A percentile compares a stretch with the other conserved stretches of the same genome.
Evolutionary conservation across 2,797 vertebrate genomes (phyloP).

Genomic region (Malurus leucopterus): DNA sequence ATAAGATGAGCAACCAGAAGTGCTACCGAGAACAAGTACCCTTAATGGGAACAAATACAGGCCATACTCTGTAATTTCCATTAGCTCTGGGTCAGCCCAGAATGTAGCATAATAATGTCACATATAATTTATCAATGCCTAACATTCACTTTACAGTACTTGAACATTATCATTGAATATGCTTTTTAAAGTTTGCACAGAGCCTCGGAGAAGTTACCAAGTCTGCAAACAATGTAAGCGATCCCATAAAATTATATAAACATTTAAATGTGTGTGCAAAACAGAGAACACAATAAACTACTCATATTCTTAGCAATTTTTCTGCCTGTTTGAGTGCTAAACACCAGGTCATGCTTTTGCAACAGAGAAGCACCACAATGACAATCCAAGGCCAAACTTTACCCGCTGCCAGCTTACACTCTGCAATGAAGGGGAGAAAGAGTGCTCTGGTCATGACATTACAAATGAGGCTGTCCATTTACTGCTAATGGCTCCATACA

Average conservation of each 20-base stretch:
- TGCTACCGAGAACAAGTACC: neutral
- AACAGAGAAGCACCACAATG: neutral
- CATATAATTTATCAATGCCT: neutral
- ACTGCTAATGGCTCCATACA: neutral
- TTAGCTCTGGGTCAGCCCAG: neutral
- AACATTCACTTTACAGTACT: neutral
- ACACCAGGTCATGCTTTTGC: neutral
- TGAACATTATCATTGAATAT: neutral
- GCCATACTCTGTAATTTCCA: neutral
- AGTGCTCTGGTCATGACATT: neutral
- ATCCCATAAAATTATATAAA: neutral
- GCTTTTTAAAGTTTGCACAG: neutral
- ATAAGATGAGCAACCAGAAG: neutral
- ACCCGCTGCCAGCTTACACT: neutral
- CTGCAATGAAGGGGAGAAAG: neutral
- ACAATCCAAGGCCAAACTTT: neutral
- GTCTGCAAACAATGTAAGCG: neutral
- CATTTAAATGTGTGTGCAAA: neutral
- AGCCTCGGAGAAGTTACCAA: neutral
- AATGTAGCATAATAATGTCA: conserved; percentile 9
- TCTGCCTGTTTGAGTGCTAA: neutral
- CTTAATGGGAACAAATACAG: neutral
- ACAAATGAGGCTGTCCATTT: neutral
- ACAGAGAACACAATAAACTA: neutral
- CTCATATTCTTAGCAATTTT: neutral